Base-by-base conservation (phyloP, 1,140 invertebrate genomes). In the Archivesica marissinica region DNA sequence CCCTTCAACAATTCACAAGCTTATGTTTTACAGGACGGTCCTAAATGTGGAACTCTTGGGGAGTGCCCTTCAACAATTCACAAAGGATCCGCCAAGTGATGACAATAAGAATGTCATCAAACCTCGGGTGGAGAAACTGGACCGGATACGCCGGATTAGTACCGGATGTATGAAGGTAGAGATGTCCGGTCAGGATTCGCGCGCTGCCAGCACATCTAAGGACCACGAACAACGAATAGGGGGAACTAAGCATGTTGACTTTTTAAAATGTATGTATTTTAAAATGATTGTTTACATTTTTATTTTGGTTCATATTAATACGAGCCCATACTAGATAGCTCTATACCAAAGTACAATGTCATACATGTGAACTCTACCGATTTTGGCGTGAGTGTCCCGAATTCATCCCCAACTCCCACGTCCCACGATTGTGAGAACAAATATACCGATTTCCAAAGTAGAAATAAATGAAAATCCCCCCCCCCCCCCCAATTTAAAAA, bases 141-240 rank as follows among this genome's bases (percentile, higher is more conserved):
- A 88, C 44, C 75, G 89, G 7, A 44, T 83, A 64, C 75, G 94
- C 0, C 90, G 94, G 44, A 94, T 95, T 59, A 94, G 94, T 87
- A 93, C 94, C 2, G 92, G 93, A 17, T 92, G 92, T 84, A 94
- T 94, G 89, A 91, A 91, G 61, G 90, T 88, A 20, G 93, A 93
- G 56, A 83, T 92, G 92, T 79, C 86, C 0, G 86, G 87, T 35
- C 86, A 84, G 30, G 28, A 30, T 28, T 25, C 75, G 44, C 17
- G 76, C 52, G 44, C 28, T 39, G 28, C 30, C 23, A 54, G 17
- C n/a, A 56, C 80, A 7, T 64, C 70, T 0, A 50, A 56, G 13
- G 38, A 80, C 39, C n/a, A 41, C 4, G 72, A 70, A 68, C 79
- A 81, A 77, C 78, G 56, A 54, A 74, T 41, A 25, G 64, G 64